phyloP scores from a whole-genome alignment of 2,797 vertebrate genomes.

The Sebastiscus tertius region DNA sequence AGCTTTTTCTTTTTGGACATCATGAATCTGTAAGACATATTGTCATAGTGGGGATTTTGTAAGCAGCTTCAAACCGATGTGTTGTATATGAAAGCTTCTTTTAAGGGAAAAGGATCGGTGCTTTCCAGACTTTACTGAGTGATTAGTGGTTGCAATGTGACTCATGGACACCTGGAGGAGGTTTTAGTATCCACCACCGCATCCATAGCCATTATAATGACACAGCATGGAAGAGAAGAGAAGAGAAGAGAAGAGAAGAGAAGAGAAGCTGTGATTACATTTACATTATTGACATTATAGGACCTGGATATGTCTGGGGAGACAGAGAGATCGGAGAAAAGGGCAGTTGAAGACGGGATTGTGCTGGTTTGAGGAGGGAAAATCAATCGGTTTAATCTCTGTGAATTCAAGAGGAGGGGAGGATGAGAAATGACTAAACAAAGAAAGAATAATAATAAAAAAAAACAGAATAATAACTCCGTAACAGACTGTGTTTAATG shows the following conservation, averaged over 20 bases:
- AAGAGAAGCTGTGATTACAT: constrained; percentile 63
- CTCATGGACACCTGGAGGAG: constrained; percentile 42
- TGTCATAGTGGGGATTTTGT: not conserved
- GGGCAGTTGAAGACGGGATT: constrained; percentile 35
- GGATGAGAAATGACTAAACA: constrained; percentile 19
- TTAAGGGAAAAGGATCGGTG: not conserved
- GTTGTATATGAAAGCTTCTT: not conserved
- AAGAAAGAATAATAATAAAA: constrained; percentile 1
- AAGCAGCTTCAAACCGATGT: not conserved
- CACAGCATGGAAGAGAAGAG: not conserved
- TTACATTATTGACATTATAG: constrained; percentile 79
- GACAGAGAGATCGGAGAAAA: constrained; percentile 28
- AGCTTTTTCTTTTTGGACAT: not conserved
- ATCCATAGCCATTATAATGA: constrained; percentile 19
- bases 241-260: constrained; percentile 10
- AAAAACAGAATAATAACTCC: not conserved
- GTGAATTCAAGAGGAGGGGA: constrained; percentile 41
- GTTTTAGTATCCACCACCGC: constrained; percentile 17
- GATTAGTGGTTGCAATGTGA: constrained; percentile 41
- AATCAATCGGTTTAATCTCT: constrained; percentile 69
- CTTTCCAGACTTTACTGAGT: constrained; percentile 18
- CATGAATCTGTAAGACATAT: not conserved
- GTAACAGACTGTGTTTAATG: not conserved
- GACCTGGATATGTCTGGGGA: constrained; percentile 56
- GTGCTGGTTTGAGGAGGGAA: constrained; percentile 46